Evolutionary conservation across 2,888 invertebrate genomes (phyloP).

Genomic region (Galerucella calmariensis): DNA sequence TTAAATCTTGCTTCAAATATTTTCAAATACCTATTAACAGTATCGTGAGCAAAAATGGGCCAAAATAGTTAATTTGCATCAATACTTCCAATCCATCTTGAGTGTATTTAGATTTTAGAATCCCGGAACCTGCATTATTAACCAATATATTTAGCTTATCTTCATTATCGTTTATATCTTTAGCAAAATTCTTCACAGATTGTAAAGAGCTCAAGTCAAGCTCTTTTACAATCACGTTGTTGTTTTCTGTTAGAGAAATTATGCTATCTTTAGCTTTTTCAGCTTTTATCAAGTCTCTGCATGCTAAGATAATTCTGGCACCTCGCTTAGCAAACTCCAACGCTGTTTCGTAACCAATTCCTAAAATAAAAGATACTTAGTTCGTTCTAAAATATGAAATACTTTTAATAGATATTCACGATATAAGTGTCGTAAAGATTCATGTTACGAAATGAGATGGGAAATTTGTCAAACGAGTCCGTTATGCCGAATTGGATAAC

Average conservation of each 20-base stretch:
- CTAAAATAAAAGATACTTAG: conserved; percentile 49
- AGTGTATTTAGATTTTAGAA: conserved; percentile 64
- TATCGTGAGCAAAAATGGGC: conserved; percentile 76
- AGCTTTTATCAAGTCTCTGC: conserved; percentile 60
- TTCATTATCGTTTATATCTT: conserved; percentile 68
- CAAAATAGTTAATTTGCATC: conserved; percentile 78
- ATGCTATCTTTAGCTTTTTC: conserved; percentile 55
- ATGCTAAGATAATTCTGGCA: conserved; percentile 68
- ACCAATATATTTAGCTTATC: conserved; percentile 71
- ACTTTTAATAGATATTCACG: no score
- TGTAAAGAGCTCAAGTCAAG: conserved; percentile 68
- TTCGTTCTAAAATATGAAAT: no score
- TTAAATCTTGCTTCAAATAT: no score
- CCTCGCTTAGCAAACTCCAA: conserved; percentile 65
- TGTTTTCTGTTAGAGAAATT: conserved; percentile 56
- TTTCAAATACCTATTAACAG: conserved; percentile 67
- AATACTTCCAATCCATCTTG: conserved; percentile 73
- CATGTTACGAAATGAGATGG: no score
- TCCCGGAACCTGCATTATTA: conserved; percentile 73
- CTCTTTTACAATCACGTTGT: conserved; percentile 61
- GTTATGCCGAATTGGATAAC: no score
- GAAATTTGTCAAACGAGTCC: no score
- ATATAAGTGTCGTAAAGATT: no score
- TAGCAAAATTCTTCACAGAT: conserved; percentile 72
- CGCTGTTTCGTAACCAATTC: conserved; percentile 65